Percentiles rank a stretch among this genome's conserved stretches.
Evolutionary conservation across 2,797 vertebrate genomes (phyloP).

Genomic region (Phoeniculus purpureus): DNA sequence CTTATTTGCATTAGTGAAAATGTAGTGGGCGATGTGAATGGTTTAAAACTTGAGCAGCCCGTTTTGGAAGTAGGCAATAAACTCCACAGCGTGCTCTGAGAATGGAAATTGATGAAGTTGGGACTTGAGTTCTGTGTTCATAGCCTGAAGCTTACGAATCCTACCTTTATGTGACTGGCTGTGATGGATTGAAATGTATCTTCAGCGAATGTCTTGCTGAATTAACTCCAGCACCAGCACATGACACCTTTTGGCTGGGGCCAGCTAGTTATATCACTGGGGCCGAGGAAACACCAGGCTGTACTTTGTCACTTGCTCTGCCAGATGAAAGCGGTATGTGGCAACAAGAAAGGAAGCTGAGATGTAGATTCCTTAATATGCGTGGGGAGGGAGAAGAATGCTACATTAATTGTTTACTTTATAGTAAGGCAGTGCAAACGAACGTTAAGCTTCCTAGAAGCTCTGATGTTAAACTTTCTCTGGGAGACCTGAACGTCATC

Average conservation of each 20-base stretch:
- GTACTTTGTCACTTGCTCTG: neutral
- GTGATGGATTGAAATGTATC: neutral
- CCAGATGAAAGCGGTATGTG: neutral
- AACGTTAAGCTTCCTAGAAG: neutral
- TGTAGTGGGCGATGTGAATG: neutral
- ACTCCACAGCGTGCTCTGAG: fast-evolving
- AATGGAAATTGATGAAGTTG: neutral
- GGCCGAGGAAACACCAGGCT: neutral
- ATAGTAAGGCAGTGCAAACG: neutral
- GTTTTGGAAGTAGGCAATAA: neutral
- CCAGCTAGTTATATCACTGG: neutral
- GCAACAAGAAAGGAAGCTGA: neutral
- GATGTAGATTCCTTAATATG: neutral
- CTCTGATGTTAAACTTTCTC: neutral
- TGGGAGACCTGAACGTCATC: neutral
- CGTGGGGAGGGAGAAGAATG: neutral
- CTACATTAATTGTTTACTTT: neutral
- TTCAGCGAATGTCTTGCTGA: neutral
- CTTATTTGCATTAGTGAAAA: neutral
- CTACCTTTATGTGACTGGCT: neutral
- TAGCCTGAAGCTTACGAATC: neutral
- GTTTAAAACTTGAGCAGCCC: neutral
- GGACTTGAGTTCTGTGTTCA: neutral
- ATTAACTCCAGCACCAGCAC: neutral
- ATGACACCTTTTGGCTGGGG: neutral